Evolutionary conservation across 1,140 invertebrate genomes (phyloP).

Genomic region (Lepidurus arcticus): DNA sequence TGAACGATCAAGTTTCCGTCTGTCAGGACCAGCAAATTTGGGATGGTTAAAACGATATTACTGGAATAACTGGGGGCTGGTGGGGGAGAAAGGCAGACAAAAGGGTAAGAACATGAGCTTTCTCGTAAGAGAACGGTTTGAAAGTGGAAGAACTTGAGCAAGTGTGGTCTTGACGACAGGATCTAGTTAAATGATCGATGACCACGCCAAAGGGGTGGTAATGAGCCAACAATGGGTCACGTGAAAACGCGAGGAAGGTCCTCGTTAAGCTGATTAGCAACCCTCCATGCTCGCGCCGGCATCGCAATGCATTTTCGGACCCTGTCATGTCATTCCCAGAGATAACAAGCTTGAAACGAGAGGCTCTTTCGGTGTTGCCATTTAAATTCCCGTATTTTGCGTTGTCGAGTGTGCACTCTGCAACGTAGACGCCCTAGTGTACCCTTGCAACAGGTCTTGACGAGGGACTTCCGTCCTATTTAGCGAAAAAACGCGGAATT

Average conservation of each 20-base stretch:
- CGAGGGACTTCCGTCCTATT: too few species aligned
- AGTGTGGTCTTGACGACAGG: background rate
- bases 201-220: conserved; percentile 8
- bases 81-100: background rate
- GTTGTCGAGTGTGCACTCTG: background rate
- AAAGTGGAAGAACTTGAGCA: background rate
- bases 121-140: background rate
- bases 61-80: too few species aligned
- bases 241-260: background rate
- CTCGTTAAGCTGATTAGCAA: conserved; percentile 15
- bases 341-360: background rate
- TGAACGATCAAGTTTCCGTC: background rate
- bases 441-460: too few species aligned
- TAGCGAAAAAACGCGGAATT: too few species aligned
- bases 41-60: too few species aligned
- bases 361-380: background rate
- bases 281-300: background rate
- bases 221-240: conserved; percentile 11
- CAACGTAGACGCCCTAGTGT: too few species aligned
- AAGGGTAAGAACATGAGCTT: background rate
- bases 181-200: conserved; percentile 15
- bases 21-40: background rate
- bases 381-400: background rate
- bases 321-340: background rate
- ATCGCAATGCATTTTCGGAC: background rate